Evolutionary conservation across 2,888 invertebrate species (phyloP).

Genomic region (Parelbella ahira): DNA sequence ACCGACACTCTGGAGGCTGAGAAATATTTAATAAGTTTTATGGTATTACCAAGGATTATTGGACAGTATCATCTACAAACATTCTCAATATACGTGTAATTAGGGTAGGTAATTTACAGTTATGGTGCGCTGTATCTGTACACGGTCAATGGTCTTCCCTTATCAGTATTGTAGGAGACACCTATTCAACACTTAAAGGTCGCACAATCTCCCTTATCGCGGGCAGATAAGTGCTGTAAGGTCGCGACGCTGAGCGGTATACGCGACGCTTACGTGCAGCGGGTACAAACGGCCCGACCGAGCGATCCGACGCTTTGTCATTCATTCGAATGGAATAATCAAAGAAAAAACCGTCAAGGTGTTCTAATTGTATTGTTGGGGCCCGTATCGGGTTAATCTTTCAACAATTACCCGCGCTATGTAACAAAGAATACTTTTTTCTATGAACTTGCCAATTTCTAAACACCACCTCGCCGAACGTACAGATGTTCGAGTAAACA

Average conservation of each 20-base stretch:
- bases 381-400: conserved; percentile 75
- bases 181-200: conserved; percentile 72
- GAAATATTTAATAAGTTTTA: too few species aligned
- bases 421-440: conserved; percentile 63
- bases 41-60: too few species aligned
- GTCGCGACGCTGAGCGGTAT: too few species aligned
- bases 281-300: conserved; percentile 31
- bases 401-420: conserved; percentile 60
- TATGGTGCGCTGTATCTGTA: conserved; percentile 35
- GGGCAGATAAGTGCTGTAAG: conserved; percentile 64
- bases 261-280: conserved; percentile 41
- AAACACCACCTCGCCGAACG: conserved; percentile 35
- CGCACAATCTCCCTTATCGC: conserved; percentile 70
- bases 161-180: conserved; percentile 58
- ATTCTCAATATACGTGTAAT: conserved; percentile 13
- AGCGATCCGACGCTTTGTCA: conserved; percentile 24
- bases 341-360: conserved; percentile 63
- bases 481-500: conserved; percentile 74
- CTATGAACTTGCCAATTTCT: conserved; percentile 54
- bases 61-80: not conserved
- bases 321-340: conserved; percentile 18
- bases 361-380: conserved; percentile 60
- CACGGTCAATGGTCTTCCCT: conserved; percentile 74
- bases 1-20: too few species aligned
- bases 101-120: conserved; percentile 22